phyloP scores from a whole-genome alignment of 2,888 invertebrate species.

The Lepidochitona cinerea region DNA sequence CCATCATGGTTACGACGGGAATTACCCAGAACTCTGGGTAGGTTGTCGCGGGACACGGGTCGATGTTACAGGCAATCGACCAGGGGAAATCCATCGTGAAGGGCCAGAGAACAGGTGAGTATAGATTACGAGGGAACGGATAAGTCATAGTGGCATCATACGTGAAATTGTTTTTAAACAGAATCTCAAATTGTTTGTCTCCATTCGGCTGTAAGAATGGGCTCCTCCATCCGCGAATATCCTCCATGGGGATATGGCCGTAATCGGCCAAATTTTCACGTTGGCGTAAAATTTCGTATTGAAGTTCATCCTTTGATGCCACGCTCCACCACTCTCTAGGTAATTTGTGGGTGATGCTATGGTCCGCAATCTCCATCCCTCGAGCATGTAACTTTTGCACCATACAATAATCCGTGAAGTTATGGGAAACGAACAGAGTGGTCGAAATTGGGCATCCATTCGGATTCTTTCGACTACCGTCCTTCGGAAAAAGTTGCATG shows the following conservation, averaged over 20 bases:
- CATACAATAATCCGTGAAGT: conserved; percentile 99
- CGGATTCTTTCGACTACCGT: conserved; percentile 73
- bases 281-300: conserved; percentile 91
- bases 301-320: conserved; percentile 91
- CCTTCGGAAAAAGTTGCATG: conserved; percentile 26
- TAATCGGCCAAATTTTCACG: conserved; percentile 88
- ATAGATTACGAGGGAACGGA: conserved; percentile 88
- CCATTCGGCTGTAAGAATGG: conserved; percentile 88
- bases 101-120: conserved; percentile 91
- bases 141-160: conserved; percentile 89
- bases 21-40: conserved; percentile 78
- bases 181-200: conserved; percentile 91
- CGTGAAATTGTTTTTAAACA: conserved; percentile 93
- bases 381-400: background rate
- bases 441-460: conserved; percentile 84
- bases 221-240: conserved; percentile 89
- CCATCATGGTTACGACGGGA: conserved; percentile 74
- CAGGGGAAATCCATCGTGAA: conserved; percentile 86
- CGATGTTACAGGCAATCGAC: conserved; percentile 59
- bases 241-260: conserved; percentile 82
- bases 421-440: conserved; percentile 98
- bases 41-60: conserved; percentile 52
- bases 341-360: conserved; percentile 79
- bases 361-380: conserved; percentile 85
- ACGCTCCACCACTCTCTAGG: conserved; percentile 76